Percentiles rank a stretch among this genome's conserved stretches.
These are phyloP conservation scores for Rhagologus leucostigma DNA, from an alignment of 2,113 vertebrate genomes.

Conservation along the genomic window DNA sequence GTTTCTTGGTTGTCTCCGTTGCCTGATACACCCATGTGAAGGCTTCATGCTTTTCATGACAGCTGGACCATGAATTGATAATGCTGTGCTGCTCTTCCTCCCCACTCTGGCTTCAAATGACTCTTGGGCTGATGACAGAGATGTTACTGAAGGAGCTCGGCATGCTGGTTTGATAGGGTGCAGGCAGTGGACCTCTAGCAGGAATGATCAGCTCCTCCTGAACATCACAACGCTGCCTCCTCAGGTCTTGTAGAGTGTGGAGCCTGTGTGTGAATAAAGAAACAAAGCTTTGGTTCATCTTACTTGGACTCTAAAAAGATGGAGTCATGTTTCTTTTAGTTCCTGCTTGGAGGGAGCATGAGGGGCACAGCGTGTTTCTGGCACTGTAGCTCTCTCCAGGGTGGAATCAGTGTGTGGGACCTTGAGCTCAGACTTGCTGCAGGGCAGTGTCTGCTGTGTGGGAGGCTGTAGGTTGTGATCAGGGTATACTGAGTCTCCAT, in stretches of 20 bases:
- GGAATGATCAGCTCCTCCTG: not conserved
- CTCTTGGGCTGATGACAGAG: not conserved
- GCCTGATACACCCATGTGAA: not conserved
- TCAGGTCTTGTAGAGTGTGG: not conserved
- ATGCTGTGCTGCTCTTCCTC: not conserved
- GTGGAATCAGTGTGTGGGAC: not conserved
- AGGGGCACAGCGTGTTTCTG: not conserved
- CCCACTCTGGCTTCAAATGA: not conserved
- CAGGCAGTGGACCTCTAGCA: not conserved
- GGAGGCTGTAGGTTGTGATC: not conserved
- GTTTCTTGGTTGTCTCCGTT: not conserved
- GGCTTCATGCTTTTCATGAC: accelerated
- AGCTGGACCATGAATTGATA: not conserved
- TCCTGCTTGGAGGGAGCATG: not conserved
- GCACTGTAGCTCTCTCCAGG: not conserved
- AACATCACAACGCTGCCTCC: not conserved
- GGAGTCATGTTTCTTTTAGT: not conserved
- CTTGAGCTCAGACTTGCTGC: not conserved
- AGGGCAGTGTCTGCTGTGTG: not conserved
- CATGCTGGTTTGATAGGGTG: not conserved
- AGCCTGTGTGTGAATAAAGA: not conserved
- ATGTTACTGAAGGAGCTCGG: not conserved
- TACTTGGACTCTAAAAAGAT: not conserved
- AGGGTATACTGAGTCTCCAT: accelerated
- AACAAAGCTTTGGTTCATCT: not conserved